A percentile compares a stretch with the other conserved stretches of the same genome.
Conservation (phyloP, 2,888 invertebrate species). For the Scaptomyza polygonia region DNA sequence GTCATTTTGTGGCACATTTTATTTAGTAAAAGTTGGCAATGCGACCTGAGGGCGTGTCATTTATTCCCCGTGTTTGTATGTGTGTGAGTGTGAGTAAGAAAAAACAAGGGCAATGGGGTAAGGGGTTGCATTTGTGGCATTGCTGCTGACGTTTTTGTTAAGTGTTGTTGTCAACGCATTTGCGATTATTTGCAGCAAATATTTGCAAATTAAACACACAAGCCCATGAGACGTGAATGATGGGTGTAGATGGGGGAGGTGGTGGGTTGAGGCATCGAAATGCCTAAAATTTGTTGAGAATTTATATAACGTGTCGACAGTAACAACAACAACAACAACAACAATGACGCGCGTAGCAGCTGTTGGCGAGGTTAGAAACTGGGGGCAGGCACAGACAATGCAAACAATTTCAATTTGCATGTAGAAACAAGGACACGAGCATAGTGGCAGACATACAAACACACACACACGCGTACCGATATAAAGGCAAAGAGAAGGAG, state of each 20-base stretch:
- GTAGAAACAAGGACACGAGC: slow-evolving; percentile 63
- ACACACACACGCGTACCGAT: slow-evolving; percentile 7
- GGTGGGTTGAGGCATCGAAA: slow-evolving; percentile 23
- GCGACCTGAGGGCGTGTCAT: slow-evolving; percentile 28
- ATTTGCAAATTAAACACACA: slow-evolving; percentile 75
- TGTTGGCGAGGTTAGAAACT: slow-evolving; percentile 64
- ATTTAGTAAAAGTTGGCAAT: slow-evolving; percentile 57
- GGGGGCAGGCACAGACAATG: slow-evolving; percentile 66
- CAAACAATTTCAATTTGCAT: slow-evolving; percentile 79
- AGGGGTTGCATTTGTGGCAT: slow-evolving; percentile 3
- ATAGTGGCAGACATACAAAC: slow-evolving; percentile 4
- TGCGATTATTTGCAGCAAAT: slow-evolving; percentile 75
- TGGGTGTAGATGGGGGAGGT: neutral
- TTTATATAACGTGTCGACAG: slow-evolving; percentile 77
- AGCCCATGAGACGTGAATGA: slow-evolving; percentile 29
- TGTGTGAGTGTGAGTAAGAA: neutral
- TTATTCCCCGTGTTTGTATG: slow-evolving; percentile 4
- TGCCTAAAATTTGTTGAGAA: slow-evolving; percentile 72
- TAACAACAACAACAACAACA: slow-evolving; percentile 39
- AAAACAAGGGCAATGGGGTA: neutral
- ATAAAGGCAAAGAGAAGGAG: slow-evolving; percentile 7
- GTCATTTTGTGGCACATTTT: slow-evolving; percentile 76
- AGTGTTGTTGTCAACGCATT: slow-evolving; percentile 68
- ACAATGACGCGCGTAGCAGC: slow-evolving; percentile 30
- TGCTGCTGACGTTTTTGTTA: slow-evolving; percentile 29